Evolutionary conservation across 1,140 invertebrate genomes (phyloP).

Genomic region (Pararge aegeria): DNA sequence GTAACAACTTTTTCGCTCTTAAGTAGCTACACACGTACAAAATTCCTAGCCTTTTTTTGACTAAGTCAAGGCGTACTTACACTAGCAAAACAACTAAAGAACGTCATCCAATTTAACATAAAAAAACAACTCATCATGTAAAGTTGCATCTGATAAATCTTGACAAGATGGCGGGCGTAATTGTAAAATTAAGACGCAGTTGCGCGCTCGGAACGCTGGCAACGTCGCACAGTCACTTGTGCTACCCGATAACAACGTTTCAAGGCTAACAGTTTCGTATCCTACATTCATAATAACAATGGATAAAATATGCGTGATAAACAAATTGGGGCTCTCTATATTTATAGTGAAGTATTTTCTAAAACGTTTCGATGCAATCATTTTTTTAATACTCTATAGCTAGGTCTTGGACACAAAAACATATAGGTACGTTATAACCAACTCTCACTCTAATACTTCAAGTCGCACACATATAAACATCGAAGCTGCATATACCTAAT

Average conservation of each 20-base stretch:
- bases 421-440: background rate
- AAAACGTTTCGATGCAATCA: background rate
- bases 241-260: constrained; percentile 70
- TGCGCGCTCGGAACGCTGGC: constrained; percentile 56
- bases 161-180: constrained; percentile 67
- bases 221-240: constrained; percentile 70
- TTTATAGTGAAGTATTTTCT: background rate
- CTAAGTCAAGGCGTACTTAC: too few species aligned
- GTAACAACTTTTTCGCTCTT: constrained; percentile 20
- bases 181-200: constrained; percentile 72
- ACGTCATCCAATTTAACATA: background rate
- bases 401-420: background rate
- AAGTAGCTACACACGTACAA: too few species aligned
- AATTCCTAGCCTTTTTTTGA: too few species aligned
- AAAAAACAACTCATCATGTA: constrained; percentile 20
- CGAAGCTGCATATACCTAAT: background rate
- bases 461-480: background rate
- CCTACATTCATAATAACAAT: constrained; percentile 59
- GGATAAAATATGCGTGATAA: constrained; percentile 50
- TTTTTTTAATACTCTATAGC: background rate
- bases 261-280: constrained; percentile 69
- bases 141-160: constrained; percentile 40
- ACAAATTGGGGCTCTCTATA: background rate
- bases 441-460: background rate
- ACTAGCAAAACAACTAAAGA: background rate